A percentile compares a stretch with the other conserved stretches of the same genome.
Evolutionary conservation across 2,888 invertebrate species (phyloP).

Genomic region (Lycophotia porphyrea): DNA sequence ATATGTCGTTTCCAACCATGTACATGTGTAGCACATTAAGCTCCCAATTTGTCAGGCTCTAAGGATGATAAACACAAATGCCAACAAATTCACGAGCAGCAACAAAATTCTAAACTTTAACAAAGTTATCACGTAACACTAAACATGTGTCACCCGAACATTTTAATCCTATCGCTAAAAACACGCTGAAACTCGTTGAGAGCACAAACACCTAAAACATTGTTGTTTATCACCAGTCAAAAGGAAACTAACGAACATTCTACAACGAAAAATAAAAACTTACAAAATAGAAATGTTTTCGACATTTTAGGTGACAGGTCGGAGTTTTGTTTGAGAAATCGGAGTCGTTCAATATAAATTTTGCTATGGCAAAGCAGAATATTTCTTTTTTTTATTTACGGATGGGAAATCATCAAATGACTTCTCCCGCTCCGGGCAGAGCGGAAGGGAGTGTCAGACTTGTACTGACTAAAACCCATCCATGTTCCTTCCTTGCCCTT

Average conservation of each 20-base stretch:
- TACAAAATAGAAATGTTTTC: slow-evolving; percentile 13
- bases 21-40: background rate
- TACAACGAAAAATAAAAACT: slow-evolving; percentile 25
- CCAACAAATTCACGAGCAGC: background rate
- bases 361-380: too few species aligned
- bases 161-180: slow-evolving; percentile 26
- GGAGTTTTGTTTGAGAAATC: background rate
- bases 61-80: background rate
- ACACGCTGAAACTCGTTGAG: slow-evolving; percentile 3
- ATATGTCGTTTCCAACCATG: background rate
- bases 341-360: too few species aligned
- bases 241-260: slow-evolving; percentile 18
- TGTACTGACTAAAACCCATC: too few species aligned
- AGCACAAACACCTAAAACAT: slow-evolving; percentile 22
- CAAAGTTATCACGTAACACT: background rate
- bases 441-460: too few species aligned
- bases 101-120: background rate
- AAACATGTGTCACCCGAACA: slow-evolving; percentile 3
- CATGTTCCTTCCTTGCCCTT: too few species aligned
- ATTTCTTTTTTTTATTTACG: too few species aligned
- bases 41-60: background rate
- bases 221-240: slow-evolving; percentile 45
- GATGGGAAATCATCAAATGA: too few species aligned
- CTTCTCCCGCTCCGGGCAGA: too few species aligned
- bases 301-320: background rate